A percentile compares a stretch with the other conserved stretches of the same genome.
phyloP scores from a whole-genome alignment of 2,888 invertebrate genomes.

The Lamellibrachia satsuma region DNA sequence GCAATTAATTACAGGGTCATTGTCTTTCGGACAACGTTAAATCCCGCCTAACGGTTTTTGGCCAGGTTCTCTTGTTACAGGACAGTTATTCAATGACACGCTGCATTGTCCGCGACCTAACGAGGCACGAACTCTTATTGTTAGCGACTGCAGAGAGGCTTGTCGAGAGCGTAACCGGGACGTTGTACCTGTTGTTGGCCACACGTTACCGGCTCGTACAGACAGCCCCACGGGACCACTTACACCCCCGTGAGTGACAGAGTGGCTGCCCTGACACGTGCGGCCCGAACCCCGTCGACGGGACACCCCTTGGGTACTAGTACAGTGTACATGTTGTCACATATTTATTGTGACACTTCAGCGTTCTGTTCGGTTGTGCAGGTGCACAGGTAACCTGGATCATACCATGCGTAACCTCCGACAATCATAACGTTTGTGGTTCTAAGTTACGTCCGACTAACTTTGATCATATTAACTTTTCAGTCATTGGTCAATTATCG shows the following conservation, averaged over 20 bases:
- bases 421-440: no score
- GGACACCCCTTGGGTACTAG: neutral
- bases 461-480: no score
- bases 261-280: conserved; percentile 5
- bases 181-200: neutral
- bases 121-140: neutral
- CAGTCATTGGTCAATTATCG: no score
- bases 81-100: neutral
- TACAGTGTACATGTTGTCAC: neutral
- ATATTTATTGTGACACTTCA: neutral
- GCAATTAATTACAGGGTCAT: conserved; percentile 13
- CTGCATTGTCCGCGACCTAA: neutral
- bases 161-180: neutral
- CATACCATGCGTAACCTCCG: no score
- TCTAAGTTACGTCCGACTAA: no score
- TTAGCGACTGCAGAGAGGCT: neutral
- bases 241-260: neutral
- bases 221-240: neutral
- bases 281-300: neutral
- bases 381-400: neutral
- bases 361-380: neutral
- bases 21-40: neutral
- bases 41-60: conserved; percentile 13
- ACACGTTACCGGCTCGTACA: neutral
- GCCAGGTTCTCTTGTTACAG: neutral